Evolutionary conservation across 2,888 invertebrate genomes (phyloP).

Genomic region (Myopa tessellatipennis): DNA sequence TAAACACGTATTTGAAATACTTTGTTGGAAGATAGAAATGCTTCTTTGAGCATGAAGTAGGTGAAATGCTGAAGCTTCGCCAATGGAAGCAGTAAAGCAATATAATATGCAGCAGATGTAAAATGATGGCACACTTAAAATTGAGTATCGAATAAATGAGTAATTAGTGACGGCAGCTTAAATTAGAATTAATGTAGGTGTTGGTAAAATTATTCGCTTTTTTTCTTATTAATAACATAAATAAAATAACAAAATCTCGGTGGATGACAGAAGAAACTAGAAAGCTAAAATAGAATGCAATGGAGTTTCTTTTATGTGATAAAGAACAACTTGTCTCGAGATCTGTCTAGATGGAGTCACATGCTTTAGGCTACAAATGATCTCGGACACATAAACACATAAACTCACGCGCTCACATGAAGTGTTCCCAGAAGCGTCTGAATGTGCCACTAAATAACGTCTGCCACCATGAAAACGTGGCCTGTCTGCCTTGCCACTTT

Average conservation of each 20-base stretch:
- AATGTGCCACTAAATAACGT: background rate
- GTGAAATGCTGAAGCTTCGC: background rate
- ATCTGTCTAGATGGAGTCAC: background rate
- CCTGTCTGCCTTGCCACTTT: background rate
- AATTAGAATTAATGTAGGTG: background rate
- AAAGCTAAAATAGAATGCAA: too few species aligned
- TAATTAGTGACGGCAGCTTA: background rate
- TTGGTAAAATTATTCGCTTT: background rate
- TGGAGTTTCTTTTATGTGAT: too few species aligned
- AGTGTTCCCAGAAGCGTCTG: background rate
- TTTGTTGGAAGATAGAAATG: conserved; percentile 28
- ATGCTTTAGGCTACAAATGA: too few species aligned
- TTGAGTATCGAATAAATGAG: background rate
- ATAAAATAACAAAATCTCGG: too few species aligned
- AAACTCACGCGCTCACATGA: background rate
- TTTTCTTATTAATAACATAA: background rate
- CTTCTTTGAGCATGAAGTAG: conserved; percentile 45
- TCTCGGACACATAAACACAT: background rate
- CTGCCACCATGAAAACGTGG: background rate
- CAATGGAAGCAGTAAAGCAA: background rate
- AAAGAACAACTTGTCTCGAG: background rate
- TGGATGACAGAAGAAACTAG: too few species aligned
- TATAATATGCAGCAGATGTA: background rate
- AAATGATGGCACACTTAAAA: conserved; percentile 4
- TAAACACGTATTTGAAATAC: conserved; percentile 8